Evolutionary conservation across 2,888 invertebrate species (phyloP), one percentile per base, ranked within the genome.

Genomic region (Trichopoda pennipes): DNA sequence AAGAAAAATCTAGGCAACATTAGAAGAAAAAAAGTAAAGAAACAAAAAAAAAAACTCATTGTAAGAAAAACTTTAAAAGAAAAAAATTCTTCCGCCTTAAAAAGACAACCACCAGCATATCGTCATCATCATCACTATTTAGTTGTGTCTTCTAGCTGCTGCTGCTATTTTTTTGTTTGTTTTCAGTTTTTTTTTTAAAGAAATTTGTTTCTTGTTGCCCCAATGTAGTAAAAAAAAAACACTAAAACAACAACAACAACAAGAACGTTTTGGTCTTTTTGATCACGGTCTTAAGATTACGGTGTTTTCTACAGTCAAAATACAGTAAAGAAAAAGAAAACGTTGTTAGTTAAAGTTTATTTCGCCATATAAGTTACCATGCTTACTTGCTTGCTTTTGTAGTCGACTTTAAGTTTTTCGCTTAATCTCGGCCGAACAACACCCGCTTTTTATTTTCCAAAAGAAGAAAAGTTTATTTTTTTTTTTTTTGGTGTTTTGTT

Each of bases 251-350:
- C 32, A 23, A 19, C 19, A 78, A 74, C 78, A 66, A 6, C 53
- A 28, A 53, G 53, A 56, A 58, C 77, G 63, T 82, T 82, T 75
- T 82, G 82, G 75, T 82, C 79, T 61, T 75, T n/a, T 76, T 82
- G 82, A 82, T 82, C 75, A 72, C 66, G 61, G 75, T 68, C 75
- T 79, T n/a, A 60, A 82, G 82, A 82, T 82, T 82, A 82, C 82
- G 69, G n/a, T 12, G 10, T 35, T 35, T 68, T 69, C 66, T 64
- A 23, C 66, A 70, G 69, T 42, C 72, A 63, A 72, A 64, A 55
- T 53, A 51, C 44, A 68, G 44, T 9, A 69, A 19, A 17, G 3
- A 56, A 7, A 61, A 53, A 63, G 60, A 58, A 66, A 42, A 64
- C 47, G 49, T 70, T 77, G 49, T 69, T 81, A 70, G 58, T 51